These are phyloP conservation scores for rabbit (Oryctolagus cuniculus) DNA, from an alignment of 2,113 vertebrate genomes.

Conservation along the genomic window mOryCun1.1 NC_091444.1:61768001-61768500, in stretches of 20 bases:
- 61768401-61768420: background rate
- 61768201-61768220: background rate
- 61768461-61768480: background rate
- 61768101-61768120: too few relatives aligned
- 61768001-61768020: background rate
- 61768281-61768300: background rate
- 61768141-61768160: background rate
- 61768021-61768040: too few relatives aligned
- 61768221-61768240: background rate
- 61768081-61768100: background rate
- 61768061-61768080: too few relatives aligned
- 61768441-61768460: background rate
- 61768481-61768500: background rate
- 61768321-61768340: background rate
- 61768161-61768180: background rate
- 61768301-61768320: background rate
- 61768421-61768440: background rate
- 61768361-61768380: background rate
- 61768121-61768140: background rate
- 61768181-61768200: background rate
- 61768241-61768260: background rate
- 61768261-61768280: background rate
- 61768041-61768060: too few relatives aligned
- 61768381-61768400: background rate
- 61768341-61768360: background rate